Evolutionary conservation across 2,797 vertebrate species (phyloP), one percentile per base, ranked within the genome.

Genomic region (Galago senegalensis): DNA sequence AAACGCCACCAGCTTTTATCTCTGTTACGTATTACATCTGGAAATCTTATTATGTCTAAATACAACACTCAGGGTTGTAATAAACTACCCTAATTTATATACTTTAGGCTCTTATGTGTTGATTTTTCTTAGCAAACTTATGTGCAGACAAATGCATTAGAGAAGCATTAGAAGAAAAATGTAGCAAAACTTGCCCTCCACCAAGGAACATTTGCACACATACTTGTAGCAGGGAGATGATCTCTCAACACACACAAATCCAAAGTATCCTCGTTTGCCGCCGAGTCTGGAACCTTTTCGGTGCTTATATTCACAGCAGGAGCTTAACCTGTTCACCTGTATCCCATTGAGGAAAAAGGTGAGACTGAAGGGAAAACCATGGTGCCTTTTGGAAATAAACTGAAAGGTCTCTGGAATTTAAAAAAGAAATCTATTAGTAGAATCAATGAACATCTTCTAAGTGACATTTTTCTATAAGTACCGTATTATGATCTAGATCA

Each of bases 161-260:
- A 79, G 56, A 89, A 79, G 40, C 23, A 75, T 49, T 37, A 37
- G 34, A 63, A 86, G 31, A 61, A 79, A 85, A 37, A n/a, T 2
- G 2, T 14, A 81, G 49, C n/a, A 63, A 86, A 94, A 23, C 4
- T 6, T 61, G 83, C 67, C 65, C 91, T 91, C 80, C 69, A 86
- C 81, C 90, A 65, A 63, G 82, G 46, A 21, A 81, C 37, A 21
- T 61, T 0, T 0, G 27, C 69, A 63, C 82, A 61, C 98, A 87
- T 98, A 99, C 99, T 98, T 99, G 99, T 99, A 99, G 97, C 99
- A 99, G 1, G 99, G 99, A 73, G 99, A 99, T 0, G 99, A 99
- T 87, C 99, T 99, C 43, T 99, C 99, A 21, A 99, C 98, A 0
- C 96, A 89, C n/a, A 98, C 98, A 86, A 99, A 98, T 79, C 99